Percentiles rank a stretch among this genome's conserved stretches.
Evolutionary conservation across 2,888 invertebrate genomes (phyloP).

Genomic region (Automeris io): DNA sequence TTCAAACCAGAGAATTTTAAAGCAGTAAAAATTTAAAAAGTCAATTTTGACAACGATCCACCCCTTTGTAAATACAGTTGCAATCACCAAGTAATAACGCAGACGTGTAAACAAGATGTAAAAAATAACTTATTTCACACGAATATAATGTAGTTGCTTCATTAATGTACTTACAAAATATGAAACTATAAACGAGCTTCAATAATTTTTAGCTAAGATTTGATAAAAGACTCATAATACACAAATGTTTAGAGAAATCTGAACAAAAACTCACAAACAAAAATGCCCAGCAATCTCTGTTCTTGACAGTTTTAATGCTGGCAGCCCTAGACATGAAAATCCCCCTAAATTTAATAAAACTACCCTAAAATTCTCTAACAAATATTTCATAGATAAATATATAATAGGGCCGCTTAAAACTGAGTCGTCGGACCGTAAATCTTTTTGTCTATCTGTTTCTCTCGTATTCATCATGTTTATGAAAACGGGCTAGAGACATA

Average conservation of each 20-base stretch:
- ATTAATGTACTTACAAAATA: constrained; percentile 47
- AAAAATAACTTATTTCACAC: constrained; percentile 27
- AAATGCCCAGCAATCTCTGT: constrained; percentile 46
- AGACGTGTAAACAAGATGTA: constrained; percentile 70
- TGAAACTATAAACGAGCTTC: constrained; percentile 29
- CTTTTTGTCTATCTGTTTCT: no score
- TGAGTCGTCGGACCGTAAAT: no score
- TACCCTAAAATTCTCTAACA: no score
- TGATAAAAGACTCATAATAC: constrained; percentile 55
- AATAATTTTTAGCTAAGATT: constrained; percentile 42
- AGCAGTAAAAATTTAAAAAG: constrained; percentile 10
- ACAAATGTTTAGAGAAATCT: constrained; percentile 52
- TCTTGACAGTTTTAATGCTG: constrained; percentile 43
- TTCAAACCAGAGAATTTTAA: constrained; percentile 13
- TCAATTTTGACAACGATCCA: constrained; percentile 41
- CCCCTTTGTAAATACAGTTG: constrained; percentile 67
- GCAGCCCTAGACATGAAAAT: no score
- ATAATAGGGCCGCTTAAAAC: no score
- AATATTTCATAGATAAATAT: no score
- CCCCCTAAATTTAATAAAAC: no score
- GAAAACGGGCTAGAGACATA: no score
- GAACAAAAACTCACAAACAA: constrained; percentile 43
- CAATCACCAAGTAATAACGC: constrained; percentile 38
- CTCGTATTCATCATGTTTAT: no score
- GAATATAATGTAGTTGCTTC: constrained; percentile 7